A percentile compares a stretch with the other conserved stretches of the same genome.
Evolutionary conservation across 2,113 vertebrate genomes (phyloP).

Genomic region (Cairina moschata): DNA sequence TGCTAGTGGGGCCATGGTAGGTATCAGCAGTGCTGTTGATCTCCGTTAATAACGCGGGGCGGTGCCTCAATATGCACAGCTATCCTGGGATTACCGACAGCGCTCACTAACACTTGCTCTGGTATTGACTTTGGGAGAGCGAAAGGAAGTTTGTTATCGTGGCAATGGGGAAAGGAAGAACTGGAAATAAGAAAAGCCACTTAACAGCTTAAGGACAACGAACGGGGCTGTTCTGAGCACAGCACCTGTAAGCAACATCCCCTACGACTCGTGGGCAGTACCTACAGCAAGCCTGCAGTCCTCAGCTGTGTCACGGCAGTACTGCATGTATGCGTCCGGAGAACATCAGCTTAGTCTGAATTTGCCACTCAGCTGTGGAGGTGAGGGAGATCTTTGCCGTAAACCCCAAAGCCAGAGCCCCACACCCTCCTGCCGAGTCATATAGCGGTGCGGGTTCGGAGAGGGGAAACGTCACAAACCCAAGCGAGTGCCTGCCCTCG

Average conservation of each 20-base stretch:
- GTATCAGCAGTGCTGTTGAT: neutral
- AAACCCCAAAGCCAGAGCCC: no score
- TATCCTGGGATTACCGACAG: neutral
- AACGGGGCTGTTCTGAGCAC: neutral
- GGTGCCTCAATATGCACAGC: neutral
- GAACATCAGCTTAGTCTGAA: neutral
- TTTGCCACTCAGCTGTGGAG: neutral
- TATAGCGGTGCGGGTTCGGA: no score
- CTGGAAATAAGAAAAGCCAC: neutral
- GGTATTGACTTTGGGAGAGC: neutral
- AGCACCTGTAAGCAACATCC: neutral
- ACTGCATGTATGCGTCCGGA: neutral
- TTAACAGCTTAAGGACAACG: neutral
- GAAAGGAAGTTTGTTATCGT: neutral
- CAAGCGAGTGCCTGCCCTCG: neutral
- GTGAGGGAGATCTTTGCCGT: neutral
- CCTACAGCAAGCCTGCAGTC: neutral
- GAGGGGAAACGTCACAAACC: neutral
- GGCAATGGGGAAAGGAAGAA: neutral
- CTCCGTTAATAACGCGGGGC: neutral
- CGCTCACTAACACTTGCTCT: neutral
- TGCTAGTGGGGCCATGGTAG: neutral
- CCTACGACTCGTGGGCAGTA: neutral
- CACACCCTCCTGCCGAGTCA: no score
- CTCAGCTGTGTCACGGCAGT: neutral